Percentiles rank a stretch among this genome's conserved stretches.
Conservation (phyloP, 2,113 vertebrate species). For the Muntiacus muntjak region DNA sequence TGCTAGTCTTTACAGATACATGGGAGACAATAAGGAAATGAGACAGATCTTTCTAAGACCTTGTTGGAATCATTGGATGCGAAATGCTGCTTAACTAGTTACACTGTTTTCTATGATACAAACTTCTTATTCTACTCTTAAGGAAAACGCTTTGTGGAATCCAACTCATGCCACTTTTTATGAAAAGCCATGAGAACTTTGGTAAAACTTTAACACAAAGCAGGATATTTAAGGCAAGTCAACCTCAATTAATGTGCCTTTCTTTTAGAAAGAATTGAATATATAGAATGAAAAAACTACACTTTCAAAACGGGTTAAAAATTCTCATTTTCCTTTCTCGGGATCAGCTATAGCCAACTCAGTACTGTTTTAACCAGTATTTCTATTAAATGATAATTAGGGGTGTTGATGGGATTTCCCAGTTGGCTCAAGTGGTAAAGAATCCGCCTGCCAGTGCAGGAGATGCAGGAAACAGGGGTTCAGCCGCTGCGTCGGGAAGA, state of each 20-base stretch:
- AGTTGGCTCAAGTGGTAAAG: neutral
- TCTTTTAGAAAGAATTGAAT: neutral
- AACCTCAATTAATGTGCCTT: neutral
- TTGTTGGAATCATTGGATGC: neutral
- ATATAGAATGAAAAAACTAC: neutral
- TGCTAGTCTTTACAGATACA: neutral
- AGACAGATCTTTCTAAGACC: neutral
- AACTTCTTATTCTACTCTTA: neutral
- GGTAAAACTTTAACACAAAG: neutral
- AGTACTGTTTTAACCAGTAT: neutral
- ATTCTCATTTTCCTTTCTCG: neutral
- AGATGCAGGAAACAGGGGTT: neutral
- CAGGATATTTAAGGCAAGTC: neutral
- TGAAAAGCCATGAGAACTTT: neutral
- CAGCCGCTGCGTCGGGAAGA: fast-evolving
- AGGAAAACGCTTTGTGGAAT: neutral
- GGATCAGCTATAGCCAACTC: neutral
- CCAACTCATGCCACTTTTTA: neutral
- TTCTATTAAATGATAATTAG: neutral
- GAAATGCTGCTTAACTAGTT: neutral
- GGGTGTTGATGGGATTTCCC: neutral
- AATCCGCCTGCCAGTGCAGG: neutral
- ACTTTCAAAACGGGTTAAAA: neutral
- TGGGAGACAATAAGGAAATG: neutral
- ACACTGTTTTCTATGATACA: neutral